These are phyloP conservation scores for Scleropages formosus DNA, from an alignment of 2,797 vertebrate species.

Conservation along the genomic window DNA sequence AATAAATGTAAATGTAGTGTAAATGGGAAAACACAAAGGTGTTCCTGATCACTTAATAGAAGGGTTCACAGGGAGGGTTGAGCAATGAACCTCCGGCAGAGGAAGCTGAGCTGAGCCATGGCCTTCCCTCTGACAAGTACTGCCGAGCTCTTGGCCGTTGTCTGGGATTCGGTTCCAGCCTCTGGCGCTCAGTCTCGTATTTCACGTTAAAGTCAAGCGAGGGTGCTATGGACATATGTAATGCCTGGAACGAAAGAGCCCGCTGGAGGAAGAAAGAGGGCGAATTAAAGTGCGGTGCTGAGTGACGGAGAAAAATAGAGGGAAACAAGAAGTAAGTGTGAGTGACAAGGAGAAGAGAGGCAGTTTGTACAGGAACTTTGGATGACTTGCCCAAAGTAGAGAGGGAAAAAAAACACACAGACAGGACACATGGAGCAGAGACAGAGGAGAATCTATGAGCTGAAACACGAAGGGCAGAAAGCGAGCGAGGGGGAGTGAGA, in stretches of 20 bases:
- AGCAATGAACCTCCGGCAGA: neutral
- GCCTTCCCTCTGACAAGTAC: neutral
- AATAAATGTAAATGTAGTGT: too few species aligned
- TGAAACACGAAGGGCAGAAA: constrained; percentile 13
- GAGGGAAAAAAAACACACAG: constrained; percentile 8
- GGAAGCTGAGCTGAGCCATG: neutral
- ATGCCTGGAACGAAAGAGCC: constrained; percentile 1
- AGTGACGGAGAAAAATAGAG: constrained; percentile 20
- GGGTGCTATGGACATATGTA: neutral
- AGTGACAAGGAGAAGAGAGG: constrained; percentile 2
- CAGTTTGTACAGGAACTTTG: neutral
- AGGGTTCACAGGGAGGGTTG: neutral
- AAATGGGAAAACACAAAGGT: neutral
- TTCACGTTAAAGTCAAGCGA: neutral
- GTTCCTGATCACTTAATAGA: neutral
- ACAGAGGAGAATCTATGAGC: neutral
- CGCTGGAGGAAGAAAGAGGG: neutral
- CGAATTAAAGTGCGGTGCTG: neutral
- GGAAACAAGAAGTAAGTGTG: neutral
- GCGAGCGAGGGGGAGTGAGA: neutral
- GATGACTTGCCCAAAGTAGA: neutral
- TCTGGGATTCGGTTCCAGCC: neutral
- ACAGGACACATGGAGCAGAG: neutral
- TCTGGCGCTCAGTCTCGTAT: neutral
- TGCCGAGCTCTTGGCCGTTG: neutral